A percentile compares a stretch with the other conserved stretches of the same genome.
phyloP scores from a whole-genome alignment of 2,113 vertebrate species.

The Chionodraco myersi region DNA sequence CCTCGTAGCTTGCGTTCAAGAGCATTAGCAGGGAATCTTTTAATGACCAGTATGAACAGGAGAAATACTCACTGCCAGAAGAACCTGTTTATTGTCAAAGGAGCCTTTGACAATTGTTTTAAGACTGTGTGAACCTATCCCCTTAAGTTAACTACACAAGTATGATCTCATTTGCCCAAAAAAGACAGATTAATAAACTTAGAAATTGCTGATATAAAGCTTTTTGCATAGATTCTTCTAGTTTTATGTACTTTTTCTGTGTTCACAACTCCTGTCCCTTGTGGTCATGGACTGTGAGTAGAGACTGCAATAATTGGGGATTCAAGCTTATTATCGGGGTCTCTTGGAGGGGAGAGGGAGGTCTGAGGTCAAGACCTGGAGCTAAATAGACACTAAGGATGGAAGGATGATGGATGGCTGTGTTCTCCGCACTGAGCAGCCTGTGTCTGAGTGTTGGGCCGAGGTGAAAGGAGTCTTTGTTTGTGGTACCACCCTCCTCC shows the following conservation, averaged over 20 bases:
- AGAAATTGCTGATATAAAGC: no score
- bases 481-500: conserved; percentile 59
- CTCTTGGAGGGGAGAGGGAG: background rate
- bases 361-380: conserved; percentile 3
- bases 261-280: background rate
- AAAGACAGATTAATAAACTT: no score
- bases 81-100: background rate
- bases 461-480: conserved; percentile 72
- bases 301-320: background rate
- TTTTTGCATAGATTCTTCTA: background rate
- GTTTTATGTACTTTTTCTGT: background rate
- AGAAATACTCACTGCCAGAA: background rate
- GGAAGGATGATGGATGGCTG: conserved; percentile 3
- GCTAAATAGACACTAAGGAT: background rate
- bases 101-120: no score
- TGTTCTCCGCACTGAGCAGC: conserved; percentile 19
- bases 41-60: background rate
- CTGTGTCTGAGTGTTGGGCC: conserved; percentile 29
- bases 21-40: background rate
- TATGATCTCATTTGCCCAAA: no score
- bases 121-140: background rate
- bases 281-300: background rate
- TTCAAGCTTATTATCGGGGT: background rate
- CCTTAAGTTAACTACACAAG: background rate
- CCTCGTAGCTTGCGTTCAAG: background rate